Evolutionary conservation across 2,113 vertebrate genomes (phyloP).

Genomic region (Paraplagusia blochii): DNA sequence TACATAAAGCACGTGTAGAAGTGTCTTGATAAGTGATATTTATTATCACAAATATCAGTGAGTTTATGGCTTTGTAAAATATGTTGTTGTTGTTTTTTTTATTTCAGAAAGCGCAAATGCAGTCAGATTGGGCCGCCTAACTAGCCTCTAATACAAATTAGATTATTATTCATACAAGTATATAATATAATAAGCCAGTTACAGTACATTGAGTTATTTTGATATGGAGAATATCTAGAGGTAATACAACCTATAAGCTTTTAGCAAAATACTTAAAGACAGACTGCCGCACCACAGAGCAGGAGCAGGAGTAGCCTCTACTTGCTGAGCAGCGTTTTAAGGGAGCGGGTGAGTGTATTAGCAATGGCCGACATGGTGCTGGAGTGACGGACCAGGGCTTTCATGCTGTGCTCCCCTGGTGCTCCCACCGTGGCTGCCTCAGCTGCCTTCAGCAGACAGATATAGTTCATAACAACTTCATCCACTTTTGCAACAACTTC

Average conservation of each 20-base stretch:
- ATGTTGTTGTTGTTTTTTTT: constrained; percentile 48
- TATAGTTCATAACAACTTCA: constrained; percentile 95
- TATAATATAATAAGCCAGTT: constrained; percentile 2
- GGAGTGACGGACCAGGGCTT: constrained; percentile 90
- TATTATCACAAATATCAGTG: constrained; percentile 78
- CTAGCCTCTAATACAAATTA: constrained; percentile 46
- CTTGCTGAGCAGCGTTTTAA: constrained; percentile 98
- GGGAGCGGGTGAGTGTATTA: constrained; percentile 97
- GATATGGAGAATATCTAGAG: constrained; percentile 28
- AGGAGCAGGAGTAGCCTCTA: constrained; percentile 61
- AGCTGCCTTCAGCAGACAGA: constrained; percentile 92
- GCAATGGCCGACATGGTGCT: constrained; percentile 95
- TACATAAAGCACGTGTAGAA: constrained; percentile 86
- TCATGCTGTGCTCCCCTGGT: constrained; percentile 84
- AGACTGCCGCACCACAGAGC: constrained; percentile 52
- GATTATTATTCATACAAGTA: not conserved
- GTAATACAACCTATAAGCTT: constrained; percentile 11
- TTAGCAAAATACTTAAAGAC: constrained; percentile 51
- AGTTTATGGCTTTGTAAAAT: constrained; percentile 94
- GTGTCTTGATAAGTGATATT: constrained; percentile 74
- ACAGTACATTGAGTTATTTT: constrained; percentile 9
- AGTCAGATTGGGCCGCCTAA: constrained; percentile 55
- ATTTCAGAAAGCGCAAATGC: constrained; percentile 77
- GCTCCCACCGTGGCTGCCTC: constrained; percentile 85
- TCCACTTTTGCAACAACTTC: constrained; percentile 94